These are phyloP conservation scores for Stenurella melanura DNA, from an alignment of 2,888 invertebrate species.

Conservation along the genomic window DNA sequence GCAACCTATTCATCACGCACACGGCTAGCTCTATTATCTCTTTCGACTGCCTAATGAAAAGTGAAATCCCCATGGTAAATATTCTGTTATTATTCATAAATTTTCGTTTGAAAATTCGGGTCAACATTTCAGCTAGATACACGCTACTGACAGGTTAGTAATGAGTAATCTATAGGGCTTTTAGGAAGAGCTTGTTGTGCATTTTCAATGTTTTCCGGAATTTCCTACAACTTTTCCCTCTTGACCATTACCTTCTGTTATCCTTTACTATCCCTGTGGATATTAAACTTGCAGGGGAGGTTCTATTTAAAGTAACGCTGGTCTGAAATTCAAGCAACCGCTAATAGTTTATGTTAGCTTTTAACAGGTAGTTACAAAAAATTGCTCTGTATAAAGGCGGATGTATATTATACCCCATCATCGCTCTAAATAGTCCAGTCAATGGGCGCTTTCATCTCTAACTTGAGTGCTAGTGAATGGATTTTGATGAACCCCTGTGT, in stretches of 20 bases:
- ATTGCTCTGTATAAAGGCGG: too few species aligned
- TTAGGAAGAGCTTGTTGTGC: slow-evolving; percentile 14
- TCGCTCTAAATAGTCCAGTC: too few species aligned
- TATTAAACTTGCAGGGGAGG: slow-evolving; percentile 14
- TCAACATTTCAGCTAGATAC: background rate
- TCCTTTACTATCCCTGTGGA: slow-evolving; percentile 8
- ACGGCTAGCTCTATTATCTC: background rate
- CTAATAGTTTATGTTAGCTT: too few species aligned
- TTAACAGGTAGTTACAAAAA: too few species aligned
- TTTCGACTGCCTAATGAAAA: background rate
- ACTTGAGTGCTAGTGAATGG: too few species aligned
- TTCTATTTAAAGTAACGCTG: background rate
- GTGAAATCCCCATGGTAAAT: background rate
- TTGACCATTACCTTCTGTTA: slow-evolving; percentile 10
- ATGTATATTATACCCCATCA: too few species aligned
- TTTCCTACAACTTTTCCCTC: slow-evolving; percentile 7
- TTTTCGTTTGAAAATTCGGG: background rate
- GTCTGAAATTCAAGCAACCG: too few species aligned
- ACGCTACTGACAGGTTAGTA: slow-evolving; percentile 11
- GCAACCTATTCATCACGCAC: too few species aligned
- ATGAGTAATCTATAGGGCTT: slow-evolving; percentile 20
- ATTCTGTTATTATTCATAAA: background rate
- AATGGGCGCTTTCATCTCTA: too few species aligned
- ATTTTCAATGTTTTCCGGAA: slow-evolving; percentile 25
- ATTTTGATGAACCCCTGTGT: too few species aligned